phyloP scores from a whole-genome alignment of 2,888 invertebrate species.

The Pyralis farinalis region DNA sequence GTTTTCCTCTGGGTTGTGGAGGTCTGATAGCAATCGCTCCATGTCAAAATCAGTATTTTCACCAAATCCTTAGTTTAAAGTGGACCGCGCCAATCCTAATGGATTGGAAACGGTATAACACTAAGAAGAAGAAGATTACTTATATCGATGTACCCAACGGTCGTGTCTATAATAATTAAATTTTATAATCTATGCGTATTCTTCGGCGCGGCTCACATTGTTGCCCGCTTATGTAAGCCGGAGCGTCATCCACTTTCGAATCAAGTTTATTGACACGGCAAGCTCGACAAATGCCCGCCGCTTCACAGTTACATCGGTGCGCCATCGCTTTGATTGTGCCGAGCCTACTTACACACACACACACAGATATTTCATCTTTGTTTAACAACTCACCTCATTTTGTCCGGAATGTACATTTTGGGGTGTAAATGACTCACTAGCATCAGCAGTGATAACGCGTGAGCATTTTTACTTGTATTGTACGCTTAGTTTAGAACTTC shows the following conservation, averaged over 20 bases:
- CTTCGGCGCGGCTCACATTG: slow-evolving; percentile 57
- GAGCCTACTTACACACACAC: slow-evolving; percentile 21
- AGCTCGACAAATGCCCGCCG: slow-evolving; percentile 71
- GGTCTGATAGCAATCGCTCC: too few species aligned
- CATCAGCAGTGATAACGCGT: too few species aligned
- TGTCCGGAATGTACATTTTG: too few species aligned
- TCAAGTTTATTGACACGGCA: slow-evolving; percentile 80
- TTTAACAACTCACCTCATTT: background rate
- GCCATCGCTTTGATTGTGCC: slow-evolving; percentile 62
- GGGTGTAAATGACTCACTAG: too few species aligned
- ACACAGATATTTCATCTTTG: background rate
- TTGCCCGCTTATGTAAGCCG: slow-evolving; percentile 77
- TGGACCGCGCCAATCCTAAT: too few species aligned
- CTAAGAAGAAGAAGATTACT: too few species aligned
- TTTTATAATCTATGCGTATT: slow-evolving; percentile 25
- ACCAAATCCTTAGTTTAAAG: too few species aligned
- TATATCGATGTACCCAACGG: background rate
- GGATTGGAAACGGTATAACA: too few species aligned
- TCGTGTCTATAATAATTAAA: slow-evolving; percentile 6
- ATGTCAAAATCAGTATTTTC: too few species aligned
- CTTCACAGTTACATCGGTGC: slow-evolving; percentile 72
- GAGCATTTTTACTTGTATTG: too few species aligned
- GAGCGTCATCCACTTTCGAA: slow-evolving; percentile 81
- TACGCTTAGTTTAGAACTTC: too few species aligned
- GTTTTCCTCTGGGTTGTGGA: too few species aligned